Evolutionary conservation across 2,888 invertebrate genomes (phyloP).

Genomic region (Tipula vernalis): DNA sequence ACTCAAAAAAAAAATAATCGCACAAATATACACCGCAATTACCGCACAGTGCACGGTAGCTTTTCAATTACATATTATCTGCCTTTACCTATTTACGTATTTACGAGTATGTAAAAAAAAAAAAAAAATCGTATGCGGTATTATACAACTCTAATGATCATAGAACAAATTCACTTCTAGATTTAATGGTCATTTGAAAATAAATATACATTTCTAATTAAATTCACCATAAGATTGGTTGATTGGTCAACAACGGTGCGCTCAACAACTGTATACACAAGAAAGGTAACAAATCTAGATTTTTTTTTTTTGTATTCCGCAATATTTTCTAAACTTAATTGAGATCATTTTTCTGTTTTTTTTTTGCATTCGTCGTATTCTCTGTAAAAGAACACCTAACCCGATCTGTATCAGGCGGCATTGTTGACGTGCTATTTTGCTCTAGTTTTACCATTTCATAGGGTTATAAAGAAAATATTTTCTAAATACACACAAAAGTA

Average conservation of each 20-base stretch:
- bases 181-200: background rate
- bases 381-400: background rate
- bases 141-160: background rate
- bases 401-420: background rate
- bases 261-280: background rate
- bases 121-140: background rate
- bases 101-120: background rate
- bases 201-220: background rate
- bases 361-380: background rate
- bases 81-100: background rate
- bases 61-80: background rate
- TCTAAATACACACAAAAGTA: background rate
- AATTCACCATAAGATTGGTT: slow-evolving; percentile 4
- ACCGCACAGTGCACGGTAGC: background rate
- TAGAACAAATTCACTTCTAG: background rate
- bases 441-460: background rate
- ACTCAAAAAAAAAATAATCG: background rate
- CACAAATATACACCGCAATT: background rate
- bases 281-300: background rate
- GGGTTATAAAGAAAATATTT: background rate
- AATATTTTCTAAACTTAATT: background rate
- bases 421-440: background rate
- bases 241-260: background rate
- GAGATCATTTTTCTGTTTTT: background rate
- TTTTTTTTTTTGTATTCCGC: background rate